These are phyloP conservation scores for Diachasma alloeum DNA, from an alignment of 1,140 invertebrate species.

Conservation along the genomic window DNA sequence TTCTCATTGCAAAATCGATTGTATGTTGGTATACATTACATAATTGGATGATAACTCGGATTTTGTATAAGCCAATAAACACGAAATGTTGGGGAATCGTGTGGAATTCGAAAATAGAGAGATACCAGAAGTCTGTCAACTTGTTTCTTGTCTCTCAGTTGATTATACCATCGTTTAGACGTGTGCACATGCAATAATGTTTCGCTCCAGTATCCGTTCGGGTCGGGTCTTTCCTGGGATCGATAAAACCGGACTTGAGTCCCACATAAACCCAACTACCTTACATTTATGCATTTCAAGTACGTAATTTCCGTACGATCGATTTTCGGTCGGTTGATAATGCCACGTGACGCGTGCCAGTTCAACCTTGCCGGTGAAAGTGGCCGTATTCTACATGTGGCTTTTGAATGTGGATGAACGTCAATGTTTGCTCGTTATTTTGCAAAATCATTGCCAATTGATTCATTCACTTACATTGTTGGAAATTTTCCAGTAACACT, in stretches of 20 bases:
- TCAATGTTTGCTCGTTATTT: not conserved
- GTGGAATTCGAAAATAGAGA: not conserved
- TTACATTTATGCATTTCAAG: slow-evolving; percentile 6
- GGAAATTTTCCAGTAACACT: not conserved
- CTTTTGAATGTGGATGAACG: not conserved
- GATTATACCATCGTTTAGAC: not conserved
- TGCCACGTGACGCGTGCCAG: not conserved
- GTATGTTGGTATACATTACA: not conserved
- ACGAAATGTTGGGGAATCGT: not conserved
- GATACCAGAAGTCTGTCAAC: not conserved
- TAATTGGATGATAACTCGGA: not conserved
- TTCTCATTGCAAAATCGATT: no score
- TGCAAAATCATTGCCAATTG: not conserved
- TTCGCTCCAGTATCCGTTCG: not conserved
- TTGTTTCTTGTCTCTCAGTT: not conserved
- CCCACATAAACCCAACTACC: not conserved
- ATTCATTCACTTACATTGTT: not conserved
- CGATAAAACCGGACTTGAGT: slow-evolving; percentile 2
- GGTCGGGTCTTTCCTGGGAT: not conserved
- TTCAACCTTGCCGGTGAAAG: slow-evolving; percentile 28
- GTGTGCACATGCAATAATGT: not conserved
- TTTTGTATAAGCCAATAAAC: not conserved
- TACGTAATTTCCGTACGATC: slow-evolving; percentile 21
- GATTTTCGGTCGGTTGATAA: slow-evolving; percentile 24
- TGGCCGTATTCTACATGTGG: not conserved